phyloP scores from a whole-genome alignment of 2,113 vertebrate species.

The Neogale vison region DNA sequence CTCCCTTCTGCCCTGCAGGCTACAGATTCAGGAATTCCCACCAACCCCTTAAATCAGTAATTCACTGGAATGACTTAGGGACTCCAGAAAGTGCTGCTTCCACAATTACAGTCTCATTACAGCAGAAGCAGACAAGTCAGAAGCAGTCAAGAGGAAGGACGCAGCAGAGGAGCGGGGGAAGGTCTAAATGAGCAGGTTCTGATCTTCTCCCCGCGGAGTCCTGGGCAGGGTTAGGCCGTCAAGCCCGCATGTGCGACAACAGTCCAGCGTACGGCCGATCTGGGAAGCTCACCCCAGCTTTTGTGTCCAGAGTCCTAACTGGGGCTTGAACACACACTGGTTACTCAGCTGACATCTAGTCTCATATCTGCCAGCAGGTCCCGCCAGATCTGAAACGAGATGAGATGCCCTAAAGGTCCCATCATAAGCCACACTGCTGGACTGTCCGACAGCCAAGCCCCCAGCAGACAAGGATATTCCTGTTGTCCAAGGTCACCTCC shows the following conservation, averaged over 20 bases:
- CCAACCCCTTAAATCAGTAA: neutral
- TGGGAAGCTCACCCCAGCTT: neutral
- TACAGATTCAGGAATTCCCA: neutral
- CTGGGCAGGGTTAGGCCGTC: rapidly evolving
- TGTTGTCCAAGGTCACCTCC: too few relatives aligned
- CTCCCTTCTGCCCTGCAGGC: neutral
- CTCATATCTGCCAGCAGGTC: neutral
- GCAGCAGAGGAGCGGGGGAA: rapidly evolving
- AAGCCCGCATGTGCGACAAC: rapidly evolving
- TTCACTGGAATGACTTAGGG: neutral
- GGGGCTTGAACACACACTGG: rapidly evolving
- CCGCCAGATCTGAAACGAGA: too few relatives aligned
- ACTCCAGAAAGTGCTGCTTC: neutral
- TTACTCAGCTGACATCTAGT: neutral
- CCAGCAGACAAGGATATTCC: neutral
- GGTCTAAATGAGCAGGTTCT: rapidly evolving
- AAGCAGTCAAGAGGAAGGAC: neutral
- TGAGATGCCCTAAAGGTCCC: neutral
- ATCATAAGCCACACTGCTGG: neutral
- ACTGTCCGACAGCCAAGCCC: neutral
- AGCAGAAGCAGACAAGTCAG: neutral
- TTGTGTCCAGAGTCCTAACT: rapidly evolving
- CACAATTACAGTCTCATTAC: too few relatives aligned
- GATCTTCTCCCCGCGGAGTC: rapidly evolving
- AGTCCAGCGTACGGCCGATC: rapidly evolving